Evolutionary conservation across 2,797 vertebrate genomes (phyloP).

Genomic region (Epinephelus coioides): DNA sequence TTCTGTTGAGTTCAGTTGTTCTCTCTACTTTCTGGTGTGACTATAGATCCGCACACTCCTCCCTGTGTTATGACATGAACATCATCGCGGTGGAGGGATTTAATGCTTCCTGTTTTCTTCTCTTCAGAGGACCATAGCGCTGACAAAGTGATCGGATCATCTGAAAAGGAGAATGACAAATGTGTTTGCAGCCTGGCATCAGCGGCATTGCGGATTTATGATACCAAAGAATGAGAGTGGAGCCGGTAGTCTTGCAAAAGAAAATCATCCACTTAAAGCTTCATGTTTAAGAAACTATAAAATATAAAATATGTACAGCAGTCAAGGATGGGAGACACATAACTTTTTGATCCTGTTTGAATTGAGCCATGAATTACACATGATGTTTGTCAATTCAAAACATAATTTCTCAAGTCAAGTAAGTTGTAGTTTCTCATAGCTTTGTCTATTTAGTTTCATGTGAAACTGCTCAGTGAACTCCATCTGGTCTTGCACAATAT

Average conservation of each 20-base stretch:
- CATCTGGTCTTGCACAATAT: too few relatives aligned
- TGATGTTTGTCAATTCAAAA: too few relatives aligned
- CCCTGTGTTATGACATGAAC: slow-evolving; percentile 27
- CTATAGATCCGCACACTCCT: slow-evolving; percentile 18
- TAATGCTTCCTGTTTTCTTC: slow-evolving; percentile 32
- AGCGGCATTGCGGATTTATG: slow-evolving; percentile 39
- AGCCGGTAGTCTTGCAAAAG: background rate
- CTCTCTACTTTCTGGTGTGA: slow-evolving; percentile 33
- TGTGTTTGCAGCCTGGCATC: slow-evolving; percentile 39
- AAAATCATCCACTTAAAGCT: background rate
- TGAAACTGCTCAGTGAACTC: too few relatives aligned
- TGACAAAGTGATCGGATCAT: slow-evolving; percentile 51
- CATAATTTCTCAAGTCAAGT: too few relatives aligned
- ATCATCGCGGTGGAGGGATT: slow-evolving; percentile 15
- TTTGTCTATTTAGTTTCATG: too few relatives aligned
- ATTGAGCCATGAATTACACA: too few relatives aligned
- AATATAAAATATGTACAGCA: too few relatives aligned
- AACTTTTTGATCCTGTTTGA: too few relatives aligned
- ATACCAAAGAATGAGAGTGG: background rate
- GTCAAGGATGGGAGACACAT: too few relatives aligned
- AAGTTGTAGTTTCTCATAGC: too few relatives aligned
- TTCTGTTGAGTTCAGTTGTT: slow-evolving; percentile 31
- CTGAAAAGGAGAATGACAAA: slow-evolving; percentile 52
- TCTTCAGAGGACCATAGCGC: slow-evolving; percentile 18
- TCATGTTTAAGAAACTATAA: slow-evolving; percentile 5